Percentiles rank a stretch among this genome's conserved stretches.
Evolutionary conservation across 2,113 vertebrate genomes (phyloP).

Genomic region (Dipodomys merriami): DNA sequence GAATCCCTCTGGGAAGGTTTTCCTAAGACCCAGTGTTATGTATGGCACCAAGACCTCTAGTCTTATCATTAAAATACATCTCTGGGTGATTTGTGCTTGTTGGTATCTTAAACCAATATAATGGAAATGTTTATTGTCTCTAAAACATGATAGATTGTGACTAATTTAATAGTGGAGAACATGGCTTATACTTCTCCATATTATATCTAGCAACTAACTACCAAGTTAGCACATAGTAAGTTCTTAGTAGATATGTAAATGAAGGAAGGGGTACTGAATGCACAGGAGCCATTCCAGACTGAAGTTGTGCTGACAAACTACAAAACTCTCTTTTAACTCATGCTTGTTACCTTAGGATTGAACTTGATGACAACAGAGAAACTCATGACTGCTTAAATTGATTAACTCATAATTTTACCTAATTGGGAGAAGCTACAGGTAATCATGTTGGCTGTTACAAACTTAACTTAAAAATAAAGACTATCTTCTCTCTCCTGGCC

Average conservation of each 20-base stretch:
- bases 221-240: not conserved
- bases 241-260: conserved; percentile 43
- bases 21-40: not conserved
- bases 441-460: conserved; percentile 35
- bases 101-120: not conserved
- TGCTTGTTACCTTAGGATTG: not conserved
- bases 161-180: not conserved
- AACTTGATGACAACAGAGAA: conserved; percentile 41
- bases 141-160: not conserved
- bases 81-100: not conserved
- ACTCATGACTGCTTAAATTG: conserved; percentile 12
- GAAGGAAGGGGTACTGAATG: not conserved
- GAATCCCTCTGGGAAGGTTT: not conserved
- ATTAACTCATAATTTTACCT: conserved; percentile 44
- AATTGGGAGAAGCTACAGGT: conserved; percentile 29
- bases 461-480: conserved; percentile 44
- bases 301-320: not conserved
- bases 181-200: not conserved
- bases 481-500: not conserved
- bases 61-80: not conserved
- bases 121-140: not conserved
- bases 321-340: conserved; percentile 22
- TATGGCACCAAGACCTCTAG: not conserved
- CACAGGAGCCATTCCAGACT: not conserved
- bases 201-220: not conserved